phyloP scores from a whole-genome alignment of 2,797 vertebrate genomes.

The Craterocephalus amniculus region DNA sequence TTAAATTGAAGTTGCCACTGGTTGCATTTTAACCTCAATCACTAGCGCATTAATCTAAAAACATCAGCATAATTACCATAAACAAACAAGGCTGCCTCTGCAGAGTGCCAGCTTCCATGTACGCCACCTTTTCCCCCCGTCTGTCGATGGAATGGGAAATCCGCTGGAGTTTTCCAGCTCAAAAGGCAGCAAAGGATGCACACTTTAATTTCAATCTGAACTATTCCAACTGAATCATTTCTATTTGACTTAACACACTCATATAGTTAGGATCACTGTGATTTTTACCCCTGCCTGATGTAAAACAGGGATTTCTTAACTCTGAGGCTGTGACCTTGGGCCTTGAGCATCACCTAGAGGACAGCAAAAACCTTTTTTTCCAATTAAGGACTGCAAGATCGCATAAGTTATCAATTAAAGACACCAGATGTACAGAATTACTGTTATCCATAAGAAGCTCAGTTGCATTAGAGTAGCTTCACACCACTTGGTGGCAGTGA shows the following conservation, averaged over 20 bases:
- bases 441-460: no score
- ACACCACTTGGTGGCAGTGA: no score
- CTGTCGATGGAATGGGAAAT: constrained; percentile 23
- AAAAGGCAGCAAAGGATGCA: constrained; percentile 2
- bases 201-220: constrained; percentile 25
- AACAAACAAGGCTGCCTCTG: constrained; percentile 52
- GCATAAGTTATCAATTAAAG: no score
- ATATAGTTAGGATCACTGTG: constrained; percentile 1
- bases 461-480: no score
- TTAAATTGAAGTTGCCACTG: constrained; percentile 39
- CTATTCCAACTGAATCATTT: constrained; percentile 21
- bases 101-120: constrained; percentile 19
- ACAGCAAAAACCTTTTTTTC: no score
- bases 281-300: not conserved
- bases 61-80: constrained; percentile 56
- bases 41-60: constrained; percentile 51
- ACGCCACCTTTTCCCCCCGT: not conserved
- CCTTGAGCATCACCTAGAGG: no score
- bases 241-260: constrained; percentile 19
- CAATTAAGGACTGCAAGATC: no score
- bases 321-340: no score
- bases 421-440: no score
- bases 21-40: constrained; percentile 62
- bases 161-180: constrained; percentile 11
- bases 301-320: no score